A percentile compares a stretch with the other conserved stretches of the same genome.
Evolutionary conservation across 1,140 invertebrate species (phyloP).

Genomic region (Eumaeus atala): DNA sequence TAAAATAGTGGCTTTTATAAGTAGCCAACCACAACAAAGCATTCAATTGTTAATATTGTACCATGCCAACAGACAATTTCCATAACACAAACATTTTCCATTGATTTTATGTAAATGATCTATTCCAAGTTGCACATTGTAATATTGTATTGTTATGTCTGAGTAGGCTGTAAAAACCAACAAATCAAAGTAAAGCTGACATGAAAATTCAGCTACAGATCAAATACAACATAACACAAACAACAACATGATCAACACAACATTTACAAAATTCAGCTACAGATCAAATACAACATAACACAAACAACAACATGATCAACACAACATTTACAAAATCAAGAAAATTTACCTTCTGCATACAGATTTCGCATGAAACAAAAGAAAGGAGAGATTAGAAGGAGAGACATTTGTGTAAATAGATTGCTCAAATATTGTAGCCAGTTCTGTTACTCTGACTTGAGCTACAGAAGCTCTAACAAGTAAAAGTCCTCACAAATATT

Average conservation of each 20-base stretch:
- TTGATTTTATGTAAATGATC: slow-evolving; percentile 7
- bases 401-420: neutral
- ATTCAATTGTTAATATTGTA: neutral
- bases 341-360: slow-evolving; percentile 57
- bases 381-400: slow-evolving; percentile 20
- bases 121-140: neutral
- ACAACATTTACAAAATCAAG: slow-evolving; percentile 25
- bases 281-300: neutral
- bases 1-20: neutral
- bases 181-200: neutral
- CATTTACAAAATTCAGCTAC: slow-evolving; percentile 8
- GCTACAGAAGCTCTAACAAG: no score
- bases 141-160: neutral
- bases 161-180: neutral
- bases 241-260: slow-evolving; percentile 16
- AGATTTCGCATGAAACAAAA: slow-evolving; percentile 59
- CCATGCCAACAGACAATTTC: neutral
- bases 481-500: no score
- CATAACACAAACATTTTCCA: neutral
- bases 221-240: neutral
- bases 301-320: slow-evolving; percentile 4
- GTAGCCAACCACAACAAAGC: neutral
- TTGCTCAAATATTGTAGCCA: no score
- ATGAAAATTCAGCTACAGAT: neutral
- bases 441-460: no score